These are phyloP conservation scores for Acrobasis suavella DNA, from an alignment of 2,888 invertebrate genomes.

Conservation along the genomic window DNA sequence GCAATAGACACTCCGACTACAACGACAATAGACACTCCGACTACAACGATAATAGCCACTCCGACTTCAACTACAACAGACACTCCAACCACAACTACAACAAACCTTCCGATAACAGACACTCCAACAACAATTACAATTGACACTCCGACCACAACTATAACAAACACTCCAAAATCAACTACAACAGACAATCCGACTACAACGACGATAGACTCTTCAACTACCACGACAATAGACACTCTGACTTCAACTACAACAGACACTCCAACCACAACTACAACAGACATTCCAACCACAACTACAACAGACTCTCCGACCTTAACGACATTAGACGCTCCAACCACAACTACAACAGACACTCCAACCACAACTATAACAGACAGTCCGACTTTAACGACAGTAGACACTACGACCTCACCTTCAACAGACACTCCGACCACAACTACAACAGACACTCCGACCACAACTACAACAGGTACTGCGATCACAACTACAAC, in stretches of 20 bases:
- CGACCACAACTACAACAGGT: not conserved
- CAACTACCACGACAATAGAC: not conserved
- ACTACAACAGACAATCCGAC: slow-evolving; percentile 21
- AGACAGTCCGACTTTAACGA: not conserved
- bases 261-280: slow-evolving; percentile 13
- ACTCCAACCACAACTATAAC: not conserved
- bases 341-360: not conserved
- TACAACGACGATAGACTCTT: slow-evolving; percentile 13
- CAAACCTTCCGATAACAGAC: not conserved
- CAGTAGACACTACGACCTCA: not conserved
- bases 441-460: not conserved
- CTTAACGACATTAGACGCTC: slow-evolving; percentile 9
- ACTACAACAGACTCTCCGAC: slow-evolving; percentile 8
- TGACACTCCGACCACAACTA: slow-evolving; percentile 10
- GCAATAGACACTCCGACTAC: not conserved
- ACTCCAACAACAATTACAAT: not conserved
- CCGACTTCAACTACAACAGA: not conserved
- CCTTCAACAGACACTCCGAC: not conserved
- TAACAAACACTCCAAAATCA: slow-evolving; percentile 13
- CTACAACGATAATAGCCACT: not conserved
- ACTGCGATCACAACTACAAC: not conserved
- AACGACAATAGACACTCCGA: not conserved
- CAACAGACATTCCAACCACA: slow-evolving; percentile 10
- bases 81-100: not conserved
- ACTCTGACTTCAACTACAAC: slow-evolving; percentile 17